Percentiles rank a stretch among this genome's conserved stretches.
Evolutionary conservation across 2,888 invertebrate genomes (phyloP).

Genomic region (Tipula helvola): DNA sequence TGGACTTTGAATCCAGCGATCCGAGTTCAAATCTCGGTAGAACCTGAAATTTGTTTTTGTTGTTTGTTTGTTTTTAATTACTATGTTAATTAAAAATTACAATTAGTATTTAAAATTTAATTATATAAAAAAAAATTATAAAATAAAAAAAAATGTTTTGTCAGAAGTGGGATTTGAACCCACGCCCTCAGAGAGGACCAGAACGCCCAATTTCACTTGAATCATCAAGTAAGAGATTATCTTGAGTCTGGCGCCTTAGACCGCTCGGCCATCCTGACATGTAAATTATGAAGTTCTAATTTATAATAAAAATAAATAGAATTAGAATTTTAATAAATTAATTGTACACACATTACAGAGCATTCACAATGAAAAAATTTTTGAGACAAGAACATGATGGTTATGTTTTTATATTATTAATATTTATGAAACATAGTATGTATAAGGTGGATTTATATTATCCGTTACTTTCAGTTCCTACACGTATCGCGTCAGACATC

Average conservation of each 20-base stretch:
- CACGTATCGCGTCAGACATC: no score
- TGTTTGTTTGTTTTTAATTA: no score
- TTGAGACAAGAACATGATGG: no score
- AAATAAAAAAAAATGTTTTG: not conserved
- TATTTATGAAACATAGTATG: no score
- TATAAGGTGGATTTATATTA: no score
- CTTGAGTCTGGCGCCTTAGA: slow-evolving; percentile 12
- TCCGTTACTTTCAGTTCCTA: no score
- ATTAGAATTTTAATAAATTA: no score
- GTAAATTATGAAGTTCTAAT: no score
- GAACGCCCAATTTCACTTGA: not conserved
- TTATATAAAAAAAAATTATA: not conserved
- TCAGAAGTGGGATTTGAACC: slow-evolving; percentile 4
- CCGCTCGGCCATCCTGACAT: slow-evolving; percentile 12
- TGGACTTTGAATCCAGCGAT: slow-evolving; percentile 11
- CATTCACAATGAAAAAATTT: no score
- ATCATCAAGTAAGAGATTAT: not conserved
- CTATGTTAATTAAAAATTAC: not conserved
- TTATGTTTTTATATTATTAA: no score
- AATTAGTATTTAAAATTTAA: not conserved
- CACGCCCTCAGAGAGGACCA: slow-evolving; percentile 4
- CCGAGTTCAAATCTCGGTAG: slow-evolving; percentile 12
- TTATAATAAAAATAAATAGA: no score
- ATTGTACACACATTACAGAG: no score
- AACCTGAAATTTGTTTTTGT: not conserved